Percentiles rank a stretch among this genome's conserved stretches.
These are phyloP conservation scores for Leptobrachium leishanense DNA, from an alignment of 2,113 vertebrate species.

Conservation along the genomic window DNA sequence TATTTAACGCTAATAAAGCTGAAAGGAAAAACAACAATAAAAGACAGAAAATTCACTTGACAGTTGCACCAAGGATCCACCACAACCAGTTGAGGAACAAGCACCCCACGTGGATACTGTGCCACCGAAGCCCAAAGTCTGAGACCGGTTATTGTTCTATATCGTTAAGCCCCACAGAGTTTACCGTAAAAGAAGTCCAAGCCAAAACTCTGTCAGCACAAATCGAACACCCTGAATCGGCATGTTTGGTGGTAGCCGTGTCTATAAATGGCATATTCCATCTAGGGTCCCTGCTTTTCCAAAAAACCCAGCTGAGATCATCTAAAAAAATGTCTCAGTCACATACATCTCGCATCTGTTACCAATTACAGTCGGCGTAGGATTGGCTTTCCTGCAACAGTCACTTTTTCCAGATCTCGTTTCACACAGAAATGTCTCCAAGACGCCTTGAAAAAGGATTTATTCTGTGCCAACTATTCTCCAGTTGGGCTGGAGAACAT, in stretches of 20 bases:
- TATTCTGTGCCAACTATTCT: neutral
- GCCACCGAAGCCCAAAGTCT: too few relatives aligned
- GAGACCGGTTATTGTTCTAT: too few relatives aligned
- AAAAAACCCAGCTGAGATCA: slow-evolving; percentile 40
- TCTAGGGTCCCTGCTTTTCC: slow-evolving; percentile 67
- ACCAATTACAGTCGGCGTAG: slow-evolving; percentile 28
- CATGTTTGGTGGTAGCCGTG: slow-evolving; percentile 38
- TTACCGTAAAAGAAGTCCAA: too few relatives aligned
- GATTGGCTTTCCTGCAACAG: slow-evolving; percentile 4
- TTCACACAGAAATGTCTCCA: slow-evolving; percentile 6
- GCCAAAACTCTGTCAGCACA: neutral
- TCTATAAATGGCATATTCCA: slow-evolving; percentile 51
- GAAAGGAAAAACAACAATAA: neutral
- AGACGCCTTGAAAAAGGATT: slow-evolving; percentile 5
- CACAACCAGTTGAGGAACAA: too few relatives aligned
- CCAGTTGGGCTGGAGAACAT: neutral
- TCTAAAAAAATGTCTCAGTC: slow-evolving; percentile 23
- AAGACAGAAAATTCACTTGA: neutral
- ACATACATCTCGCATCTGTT: slow-evolving; percentile 37
- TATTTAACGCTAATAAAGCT: neutral
- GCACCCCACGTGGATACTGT: too few relatives aligned
- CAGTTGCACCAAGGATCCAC: too few relatives aligned
- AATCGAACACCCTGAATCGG: slow-evolving; percentile 21
- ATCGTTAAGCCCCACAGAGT: too few relatives aligned
- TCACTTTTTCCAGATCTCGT: slow-evolving; percentile 10